Evolutionary conservation across 2,113 vertebrate genomes (phyloP).

Genomic region (Dicentrarchus labrax): DNA sequence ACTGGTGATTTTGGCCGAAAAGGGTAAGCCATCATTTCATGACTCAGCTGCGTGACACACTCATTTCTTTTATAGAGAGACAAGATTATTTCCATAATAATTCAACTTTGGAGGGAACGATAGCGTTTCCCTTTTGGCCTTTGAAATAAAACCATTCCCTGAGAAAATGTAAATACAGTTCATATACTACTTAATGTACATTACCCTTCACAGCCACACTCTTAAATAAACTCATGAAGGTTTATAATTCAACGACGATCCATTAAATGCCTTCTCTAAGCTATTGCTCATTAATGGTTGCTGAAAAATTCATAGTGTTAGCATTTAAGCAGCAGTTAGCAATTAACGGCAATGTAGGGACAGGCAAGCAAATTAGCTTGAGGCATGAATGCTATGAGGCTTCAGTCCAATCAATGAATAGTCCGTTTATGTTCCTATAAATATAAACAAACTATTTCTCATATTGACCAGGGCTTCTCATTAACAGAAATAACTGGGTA

Average conservation of each 20-base stretch:
- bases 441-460: not conserved
- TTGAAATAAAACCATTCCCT: constrained; percentile 2
- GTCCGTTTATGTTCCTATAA: constrained; percentile 1
- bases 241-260: constrained; percentile 52
- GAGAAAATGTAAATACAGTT: constrained; percentile 31
- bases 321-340: constrained; percentile 67
- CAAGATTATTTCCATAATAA: constrained; percentile 19
- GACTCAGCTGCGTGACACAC: constrained; percentile 15
- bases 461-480: constrained; percentile 25
- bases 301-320: constrained; percentile 66
- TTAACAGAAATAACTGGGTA: not conserved
- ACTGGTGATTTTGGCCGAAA: constrained; percentile 32
- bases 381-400: constrained; percentile 37
- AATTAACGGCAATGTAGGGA: constrained; percentile 58
- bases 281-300: constrained; percentile 53
- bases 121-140: not conserved
- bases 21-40: constrained; percentile 35
- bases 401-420: constrained; percentile 27
- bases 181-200: constrained; percentile 2
- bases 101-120: constrained; percentile 1
- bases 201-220: constrained; percentile 19
- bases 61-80: constrained; percentile 21
- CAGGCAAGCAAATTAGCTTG: constrained; percentile 43
- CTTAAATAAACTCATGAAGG: constrained; percentile 43
- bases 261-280: constrained; percentile 41